Evolutionary conservation across 1,140 invertebrate species (phyloP).

Genomic region (Paraescarpia echinospica): DNA sequence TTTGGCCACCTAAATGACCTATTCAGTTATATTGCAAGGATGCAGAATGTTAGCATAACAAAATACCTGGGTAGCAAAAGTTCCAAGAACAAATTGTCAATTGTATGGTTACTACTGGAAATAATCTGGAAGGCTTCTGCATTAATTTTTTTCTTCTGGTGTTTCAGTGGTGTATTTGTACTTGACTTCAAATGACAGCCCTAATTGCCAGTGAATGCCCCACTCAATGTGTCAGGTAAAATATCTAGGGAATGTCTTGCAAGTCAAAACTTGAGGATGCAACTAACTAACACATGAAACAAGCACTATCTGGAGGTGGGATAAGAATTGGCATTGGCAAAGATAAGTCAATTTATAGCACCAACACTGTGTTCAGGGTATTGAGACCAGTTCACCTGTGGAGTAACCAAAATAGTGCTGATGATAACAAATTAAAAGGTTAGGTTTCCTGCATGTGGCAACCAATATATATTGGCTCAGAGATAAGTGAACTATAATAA

Average conservation of each 20-base stretch:
- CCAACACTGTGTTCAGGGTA: neutral
- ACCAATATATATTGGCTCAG: neutral
- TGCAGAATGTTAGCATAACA: no score
- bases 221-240: neutral
- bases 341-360: neutral
- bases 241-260: neutral
- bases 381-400: neutral
- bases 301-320: neutral
- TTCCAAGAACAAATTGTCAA: neutral
- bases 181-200: neutral
- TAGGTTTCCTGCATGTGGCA: neutral
- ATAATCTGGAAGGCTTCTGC: neutral
- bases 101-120: neutral
- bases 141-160: neutral
- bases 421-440: neutral
- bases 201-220: neutral
- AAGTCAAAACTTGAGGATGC: neutral
- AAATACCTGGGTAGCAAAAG: neutral
- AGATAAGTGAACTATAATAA: neutral
- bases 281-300: neutral
- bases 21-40: no score
- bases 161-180: neutral
- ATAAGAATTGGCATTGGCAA: neutral
- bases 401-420: neutral
- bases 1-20: neutral